Conservation (phyloP, 2,888 invertebrate genomes). For the Drosophila koepferae region DNA sequence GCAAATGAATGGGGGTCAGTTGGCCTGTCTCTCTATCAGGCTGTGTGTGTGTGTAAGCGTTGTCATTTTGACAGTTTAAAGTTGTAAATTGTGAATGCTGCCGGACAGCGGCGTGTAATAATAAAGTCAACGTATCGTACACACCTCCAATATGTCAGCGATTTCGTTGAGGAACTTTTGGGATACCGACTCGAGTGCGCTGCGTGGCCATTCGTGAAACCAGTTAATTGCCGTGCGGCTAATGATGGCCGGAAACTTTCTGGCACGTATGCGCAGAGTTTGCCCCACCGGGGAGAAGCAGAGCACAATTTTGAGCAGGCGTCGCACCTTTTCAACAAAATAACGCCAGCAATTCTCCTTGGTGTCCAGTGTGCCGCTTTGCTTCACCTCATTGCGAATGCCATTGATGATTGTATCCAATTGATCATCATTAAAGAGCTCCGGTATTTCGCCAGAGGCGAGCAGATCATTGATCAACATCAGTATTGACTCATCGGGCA, state of each 20-base stretch:
- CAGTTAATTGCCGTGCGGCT: conserved; percentile 97
- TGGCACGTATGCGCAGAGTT: conserved; percentile 92
- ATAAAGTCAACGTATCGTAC: conserved; percentile 42
- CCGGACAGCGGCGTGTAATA: conserved; percentile 34
- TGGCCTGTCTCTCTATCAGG: conserved; percentile 16
- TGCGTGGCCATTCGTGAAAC: conserved; percentile 98
- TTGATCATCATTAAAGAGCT: conserved; percentile 95
- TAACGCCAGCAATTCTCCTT: conserved; percentile 98
- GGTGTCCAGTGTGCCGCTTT: conserved; percentile 92
- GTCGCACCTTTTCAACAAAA: conserved; percentile 95
- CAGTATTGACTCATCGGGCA: conserved; percentile 95
- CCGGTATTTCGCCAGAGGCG: conserved; percentile 97
- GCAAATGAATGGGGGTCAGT: conserved; percentile 58
- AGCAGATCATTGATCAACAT: conserved; percentile 97
- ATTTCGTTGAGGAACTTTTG: conserved; percentile 93
- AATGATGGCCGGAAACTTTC: conserved; percentile 97
- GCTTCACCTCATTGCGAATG: conserved; percentile 92
- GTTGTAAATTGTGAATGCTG: conserved; percentile 62
- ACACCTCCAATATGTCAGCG: conserved; percentile 90
- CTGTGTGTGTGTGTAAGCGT: conserved; percentile 13
- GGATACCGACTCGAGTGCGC: conserved; percentile 96
- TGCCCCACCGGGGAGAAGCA: conserved; percentile 98
- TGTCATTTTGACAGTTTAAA: conserved; percentile 55
- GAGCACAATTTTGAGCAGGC: conserved; percentile 92
- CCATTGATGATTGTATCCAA: conserved; percentile 93